Evolutionary conservation across 2,888 invertebrate species (phyloP).

Genomic region (Myathropa florea): DNA sequence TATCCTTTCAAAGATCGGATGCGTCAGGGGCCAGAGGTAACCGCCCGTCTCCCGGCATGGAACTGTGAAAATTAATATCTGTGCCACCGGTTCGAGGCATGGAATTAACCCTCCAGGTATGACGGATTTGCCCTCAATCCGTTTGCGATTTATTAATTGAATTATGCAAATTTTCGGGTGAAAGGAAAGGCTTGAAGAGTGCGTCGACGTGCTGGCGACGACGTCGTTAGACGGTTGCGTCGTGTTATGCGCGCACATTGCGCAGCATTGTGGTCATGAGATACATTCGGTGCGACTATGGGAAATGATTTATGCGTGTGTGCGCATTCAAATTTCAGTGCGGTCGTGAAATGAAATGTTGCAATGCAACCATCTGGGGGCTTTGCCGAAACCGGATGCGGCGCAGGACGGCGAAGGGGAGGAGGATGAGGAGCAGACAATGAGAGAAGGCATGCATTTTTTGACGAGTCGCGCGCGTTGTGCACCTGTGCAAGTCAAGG

Average conservation of each 20-base stretch:
- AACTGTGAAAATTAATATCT: constrained; percentile 39
- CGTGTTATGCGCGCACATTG: background rate
- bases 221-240: background rate
- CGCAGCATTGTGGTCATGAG: constrained; percentile 7
- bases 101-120: constrained; percentile 69
- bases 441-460: background rate
- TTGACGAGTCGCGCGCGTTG: background rate
- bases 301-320: constrained; percentile 64
- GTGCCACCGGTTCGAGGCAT: constrained; percentile 47
- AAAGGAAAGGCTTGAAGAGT: constrained; percentile 52
- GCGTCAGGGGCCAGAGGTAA: background rate
- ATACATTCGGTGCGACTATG: constrained; percentile 35
- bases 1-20: constrained; percentile 46
- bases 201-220: too few relatives aligned
- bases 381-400: too few relatives aligned
- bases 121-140: constrained; percentile 53
- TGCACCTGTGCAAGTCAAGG: constrained; percentile 38
- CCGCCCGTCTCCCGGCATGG: background rate
- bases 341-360: background rate
- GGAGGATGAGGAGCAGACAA: constrained; percentile 18
- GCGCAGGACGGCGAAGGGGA: background rate
- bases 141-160: constrained; percentile 60
- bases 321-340: constrained; percentile 37
- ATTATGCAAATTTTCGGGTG: constrained; percentile 69
- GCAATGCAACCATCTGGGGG: background rate